Evolutionary conservation across 2,888 invertebrate species (phyloP), one percentile per base, ranked within the genome.

Genomic region (Ichneumon xanthorius): DNA sequence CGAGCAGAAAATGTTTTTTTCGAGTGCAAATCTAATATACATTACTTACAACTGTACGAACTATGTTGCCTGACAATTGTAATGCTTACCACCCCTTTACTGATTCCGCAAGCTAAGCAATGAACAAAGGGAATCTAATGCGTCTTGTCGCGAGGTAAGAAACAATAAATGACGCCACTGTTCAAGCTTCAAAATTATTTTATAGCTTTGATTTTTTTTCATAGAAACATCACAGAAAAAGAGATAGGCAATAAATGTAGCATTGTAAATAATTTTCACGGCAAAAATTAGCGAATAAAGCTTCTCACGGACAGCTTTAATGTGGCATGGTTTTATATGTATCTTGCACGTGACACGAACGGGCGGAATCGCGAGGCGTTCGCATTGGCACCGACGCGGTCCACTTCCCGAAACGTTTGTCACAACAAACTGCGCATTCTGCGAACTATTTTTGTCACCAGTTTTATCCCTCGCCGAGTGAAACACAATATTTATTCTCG

Each of bases 61-160:
- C 55, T 85, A 79, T 63, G 50, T 82, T 65, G 87, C 84, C 84
- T 87, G 81, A 84, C 80, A 63, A 86, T 87, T 85, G 75, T 86
- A 82, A 88, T 86, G 88, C 85, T 88, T 85, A 85, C 73, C 72
- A 82, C 58, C 84, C 76, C 72, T 88, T 88, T 87, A 86, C 89
- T 91, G 86, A 88, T 90, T 90, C 87, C 88, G 87, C 90, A 90
- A 90, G 91, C 91, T 88, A 90, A 90, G 79, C 89, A 89, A 87
- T 89, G 90, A 91, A 71, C 84, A 88, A 87, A 88, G 88, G 87
- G 87, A 88, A 85, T 84, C 81, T 78, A 87, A 86, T 87, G 63
- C 88, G 80, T 85, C 81, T 87, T 85, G 76, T 70, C 85, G 82
- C 65, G 88, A 90, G 92, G 92, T 92, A 92, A 92, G 91, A 87